phyloP scores from a whole-genome alignment of 1,140 invertebrate genomes.

The Drosophila insularis region DNA sequence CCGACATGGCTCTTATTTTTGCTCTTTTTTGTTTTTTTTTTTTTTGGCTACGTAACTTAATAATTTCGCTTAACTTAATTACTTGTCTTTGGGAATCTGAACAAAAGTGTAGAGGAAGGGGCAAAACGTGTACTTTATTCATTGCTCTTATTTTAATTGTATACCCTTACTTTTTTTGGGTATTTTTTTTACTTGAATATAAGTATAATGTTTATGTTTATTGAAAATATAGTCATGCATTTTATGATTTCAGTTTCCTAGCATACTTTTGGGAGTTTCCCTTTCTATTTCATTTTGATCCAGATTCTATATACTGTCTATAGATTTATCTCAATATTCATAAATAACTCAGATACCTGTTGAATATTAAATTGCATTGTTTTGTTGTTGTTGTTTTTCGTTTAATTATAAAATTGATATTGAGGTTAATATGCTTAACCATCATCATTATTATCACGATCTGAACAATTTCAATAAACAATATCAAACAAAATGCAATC shows the following conservation, averaged over 20 bases:
- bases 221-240: no score
- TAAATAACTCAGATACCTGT: slow-evolving; percentile 4
- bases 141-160: not conserved
- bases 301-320: not conserved
- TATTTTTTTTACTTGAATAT: not conserved
- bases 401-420: slow-evolving; percentile 15
- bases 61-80: slow-evolving; percentile 65
- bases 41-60: slow-evolving; percentile 51
- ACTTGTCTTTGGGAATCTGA: slow-evolving; percentile 28
- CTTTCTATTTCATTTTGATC: not conserved
- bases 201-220: no score
- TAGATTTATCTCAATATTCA: slow-evolving; percentile 8
- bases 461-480: slow-evolving; percentile 14
- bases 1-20: slow-evolving; percentile 55
- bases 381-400: not conserved
- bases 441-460: slow-evolving; percentile 12
- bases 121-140: not conserved
- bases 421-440: slow-evolving; percentile 19
- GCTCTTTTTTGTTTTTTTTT: slow-evolving; percentile 23
- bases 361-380: slow-evolving; percentile 1
- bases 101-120: not conserved
- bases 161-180: not conserved
- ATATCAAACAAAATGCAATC: slow-evolving; percentile 14
- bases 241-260: not conserved
- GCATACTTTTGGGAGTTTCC: not conserved